phyloP scores from a whole-genome alignment of 35 echinoderm and acorn worm species.

The Apostichopus californicus region DNA sequence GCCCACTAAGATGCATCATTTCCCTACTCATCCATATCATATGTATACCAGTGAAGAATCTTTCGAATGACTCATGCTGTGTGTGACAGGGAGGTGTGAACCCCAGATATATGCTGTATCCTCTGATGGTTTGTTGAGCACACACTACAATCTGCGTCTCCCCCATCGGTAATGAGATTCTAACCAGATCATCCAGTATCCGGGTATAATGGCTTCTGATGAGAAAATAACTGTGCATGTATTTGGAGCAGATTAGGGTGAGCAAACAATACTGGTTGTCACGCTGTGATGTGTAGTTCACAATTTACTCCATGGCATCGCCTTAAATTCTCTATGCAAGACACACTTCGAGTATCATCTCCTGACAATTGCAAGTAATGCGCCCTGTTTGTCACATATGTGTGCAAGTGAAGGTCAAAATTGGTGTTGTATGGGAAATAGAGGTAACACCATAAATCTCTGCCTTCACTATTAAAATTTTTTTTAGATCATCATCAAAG shows the following conservation, averaged over 20 bases:
- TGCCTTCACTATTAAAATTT: no score
- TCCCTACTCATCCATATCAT: neutral
- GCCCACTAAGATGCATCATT: no score
- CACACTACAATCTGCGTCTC: neutral
- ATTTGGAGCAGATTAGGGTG: conserved; percentile 5
- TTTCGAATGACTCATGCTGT: neutral
- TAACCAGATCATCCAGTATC: neutral
- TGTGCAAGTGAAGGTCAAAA: no score
- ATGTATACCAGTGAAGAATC: neutral
- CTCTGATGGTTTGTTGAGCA: neutral
- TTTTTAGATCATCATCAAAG: no score
- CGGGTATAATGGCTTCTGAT: neutral
- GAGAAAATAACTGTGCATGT: conserved; percentile 14
- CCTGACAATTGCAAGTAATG: no score
- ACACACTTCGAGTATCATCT: no score
- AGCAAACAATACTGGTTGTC: neutral
- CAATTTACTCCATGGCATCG: no score
- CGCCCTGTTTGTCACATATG: no score
- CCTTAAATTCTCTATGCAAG: no score
- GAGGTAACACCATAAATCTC: no score
- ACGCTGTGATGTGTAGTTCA: neutral
- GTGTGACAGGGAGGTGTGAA: conserved; percentile 22
- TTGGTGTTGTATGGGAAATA: no score
- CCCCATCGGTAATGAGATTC: neutral
- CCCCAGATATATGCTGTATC: neutral